phyloP scores from a whole-genome alignment of 1,140 invertebrate species.

The Zelostemma sp. region DNA sequence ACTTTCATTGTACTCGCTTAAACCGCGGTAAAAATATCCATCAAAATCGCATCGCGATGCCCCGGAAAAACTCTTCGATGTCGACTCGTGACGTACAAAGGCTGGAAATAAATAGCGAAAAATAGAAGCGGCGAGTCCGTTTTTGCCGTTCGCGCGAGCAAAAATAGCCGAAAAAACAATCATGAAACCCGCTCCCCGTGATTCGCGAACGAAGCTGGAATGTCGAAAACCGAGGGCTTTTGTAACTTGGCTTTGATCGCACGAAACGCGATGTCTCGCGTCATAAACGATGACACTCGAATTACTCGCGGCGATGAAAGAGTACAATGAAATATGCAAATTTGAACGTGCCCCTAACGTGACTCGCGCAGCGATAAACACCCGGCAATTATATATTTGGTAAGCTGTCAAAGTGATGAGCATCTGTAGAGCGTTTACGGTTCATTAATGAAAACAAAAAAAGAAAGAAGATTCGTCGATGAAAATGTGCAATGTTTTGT shows the following conservation, averaged over 20 bases:
- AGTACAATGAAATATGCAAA: slow-evolving; percentile 38
- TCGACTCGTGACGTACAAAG: too few species aligned
- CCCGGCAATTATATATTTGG: slow-evolving; percentile 53
- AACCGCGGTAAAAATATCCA: slow-evolving; percentile 49
- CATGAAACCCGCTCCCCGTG: too few species aligned
- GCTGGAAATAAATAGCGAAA: too few species aligned
- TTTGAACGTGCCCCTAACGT: slow-evolving; percentile 6
- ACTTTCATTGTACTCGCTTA: slow-evolving; percentile 48
- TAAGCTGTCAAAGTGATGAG: slow-evolving; percentile 49
- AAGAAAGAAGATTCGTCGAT: slow-evolving; percentile 10
- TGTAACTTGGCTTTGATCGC: not conserved
- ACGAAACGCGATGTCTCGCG: too few species aligned
- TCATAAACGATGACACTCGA: too few species aligned
- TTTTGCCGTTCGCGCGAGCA: too few species aligned
- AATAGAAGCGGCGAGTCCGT: too few species aligned
- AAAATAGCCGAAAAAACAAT: too few species aligned
- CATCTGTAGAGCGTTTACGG: slow-evolving; percentile 42
- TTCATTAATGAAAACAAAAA: not conserved
- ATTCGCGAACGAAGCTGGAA: too few species aligned
- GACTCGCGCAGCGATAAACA: slow-evolving; percentile 33
- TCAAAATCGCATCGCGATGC: slow-evolving; percentile 45
- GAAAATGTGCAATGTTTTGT: too few species aligned
- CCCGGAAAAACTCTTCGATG: not conserved
- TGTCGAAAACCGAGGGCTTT: too few species aligned
- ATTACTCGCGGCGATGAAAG: too few species aligned